Percentiles rank a stretch among this genome's conserved stretches.
These are phyloP conservation scores for Gymnoscopelus braueri DNA, from an alignment of 2,797 vertebrate species.

Conservation along the genomic window DNA sequence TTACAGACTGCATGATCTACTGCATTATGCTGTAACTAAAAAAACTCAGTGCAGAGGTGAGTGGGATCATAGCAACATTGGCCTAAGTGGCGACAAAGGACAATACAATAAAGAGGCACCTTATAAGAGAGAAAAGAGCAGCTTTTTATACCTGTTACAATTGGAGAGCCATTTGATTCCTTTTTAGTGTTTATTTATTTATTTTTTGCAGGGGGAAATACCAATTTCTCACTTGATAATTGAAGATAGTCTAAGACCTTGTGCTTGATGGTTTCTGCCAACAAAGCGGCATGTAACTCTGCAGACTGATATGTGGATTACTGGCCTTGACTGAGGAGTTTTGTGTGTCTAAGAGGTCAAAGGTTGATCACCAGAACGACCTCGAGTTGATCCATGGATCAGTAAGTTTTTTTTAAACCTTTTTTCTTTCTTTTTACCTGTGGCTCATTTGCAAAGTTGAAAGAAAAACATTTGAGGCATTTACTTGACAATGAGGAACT, in stretches of 20 bases:
- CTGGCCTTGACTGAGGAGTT: slow-evolving; percentile 47
- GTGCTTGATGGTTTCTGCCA: slow-evolving; percentile 70
- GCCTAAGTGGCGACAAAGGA: slow-evolving; percentile 62
- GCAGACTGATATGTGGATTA: slow-evolving; percentile 65
- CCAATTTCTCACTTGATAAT: slow-evolving; percentile 16
- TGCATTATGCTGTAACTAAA: slow-evolving; percentile 72
- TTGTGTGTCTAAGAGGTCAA: slow-evolving; percentile 37
- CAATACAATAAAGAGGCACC: slow-evolving; percentile 79
- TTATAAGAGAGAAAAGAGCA: slow-evolving; percentile 70
- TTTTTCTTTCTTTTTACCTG: slow-evolving; percentile 46
- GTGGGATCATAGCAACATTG: slow-evolving; percentile 56
- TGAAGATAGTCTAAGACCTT: slow-evolving; percentile 48
- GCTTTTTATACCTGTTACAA: slow-evolving; percentile 67
- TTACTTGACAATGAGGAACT: slow-evolving; percentile 67
- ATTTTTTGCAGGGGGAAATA: too few relatives aligned
- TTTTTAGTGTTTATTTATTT: neutral
- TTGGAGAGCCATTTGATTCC: slow-evolving; percentile 56
- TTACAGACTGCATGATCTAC: slow-evolving; percentile 74
- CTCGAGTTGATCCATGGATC: slow-evolving; percentile 16
- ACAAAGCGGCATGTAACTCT: slow-evolving; percentile 56
- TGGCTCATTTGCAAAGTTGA: slow-evolving; percentile 56
- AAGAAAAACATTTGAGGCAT: slow-evolving; percentile 73
- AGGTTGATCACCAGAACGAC: slow-evolving; percentile 29
- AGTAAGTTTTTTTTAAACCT: slow-evolving; percentile 2
- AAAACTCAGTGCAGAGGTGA: slow-evolving; percentile 70